phyloP scores from a whole-genome alignment of 1,140 invertebrate genomes.

The Pseudomyrmex flavicornis region DNA sequence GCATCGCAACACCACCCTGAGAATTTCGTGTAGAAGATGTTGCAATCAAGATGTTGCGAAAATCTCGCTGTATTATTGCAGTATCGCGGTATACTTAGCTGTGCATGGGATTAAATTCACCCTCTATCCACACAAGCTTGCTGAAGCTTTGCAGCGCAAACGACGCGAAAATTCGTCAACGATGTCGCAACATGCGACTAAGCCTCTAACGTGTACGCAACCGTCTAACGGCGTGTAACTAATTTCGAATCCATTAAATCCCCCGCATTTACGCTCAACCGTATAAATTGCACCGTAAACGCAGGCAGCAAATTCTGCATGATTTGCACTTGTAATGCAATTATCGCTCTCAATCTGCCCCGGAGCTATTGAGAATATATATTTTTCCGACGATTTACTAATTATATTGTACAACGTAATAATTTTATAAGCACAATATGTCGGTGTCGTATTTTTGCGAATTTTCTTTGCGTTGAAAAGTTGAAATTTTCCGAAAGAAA shows the following conservation, averaged over 20 bases:
- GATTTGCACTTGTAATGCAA: constrained; percentile 47
- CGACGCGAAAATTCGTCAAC: constrained; percentile 58
- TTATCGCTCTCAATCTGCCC: constrained; percentile 20
- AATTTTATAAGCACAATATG: neutral
- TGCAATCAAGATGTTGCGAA: neutral
- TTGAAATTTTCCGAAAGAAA: neutral
- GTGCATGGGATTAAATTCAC: constrained; percentile 26
- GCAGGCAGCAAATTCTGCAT: constrained; percentile 40
- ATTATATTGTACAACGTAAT: neutral
- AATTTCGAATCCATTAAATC: constrained; percentile 60
- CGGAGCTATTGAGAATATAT: neutral
- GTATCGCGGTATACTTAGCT: constrained; percentile 20
- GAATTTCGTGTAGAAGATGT: neutral
- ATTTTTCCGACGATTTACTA: constrained; percentile 3
- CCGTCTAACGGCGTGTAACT: constrained; percentile 56
- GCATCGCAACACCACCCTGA: too few relatives aligned
- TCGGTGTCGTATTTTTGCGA: neutral
- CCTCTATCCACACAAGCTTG: constrained; percentile 10
- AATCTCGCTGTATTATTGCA: neutral
- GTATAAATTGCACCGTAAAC: constrained; percentile 56
- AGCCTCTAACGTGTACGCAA: constrained; percentile 52
- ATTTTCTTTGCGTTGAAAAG: neutral
- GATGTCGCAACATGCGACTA: constrained; percentile 45
- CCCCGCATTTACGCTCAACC: constrained; percentile 46
- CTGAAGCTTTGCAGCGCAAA: constrained; percentile 32